Evolutionary conservation across 2,888 invertebrate species (phyloP), one percentile per base, ranked within the genome.

Genomic region (Chelonus formosanus): DNA sequence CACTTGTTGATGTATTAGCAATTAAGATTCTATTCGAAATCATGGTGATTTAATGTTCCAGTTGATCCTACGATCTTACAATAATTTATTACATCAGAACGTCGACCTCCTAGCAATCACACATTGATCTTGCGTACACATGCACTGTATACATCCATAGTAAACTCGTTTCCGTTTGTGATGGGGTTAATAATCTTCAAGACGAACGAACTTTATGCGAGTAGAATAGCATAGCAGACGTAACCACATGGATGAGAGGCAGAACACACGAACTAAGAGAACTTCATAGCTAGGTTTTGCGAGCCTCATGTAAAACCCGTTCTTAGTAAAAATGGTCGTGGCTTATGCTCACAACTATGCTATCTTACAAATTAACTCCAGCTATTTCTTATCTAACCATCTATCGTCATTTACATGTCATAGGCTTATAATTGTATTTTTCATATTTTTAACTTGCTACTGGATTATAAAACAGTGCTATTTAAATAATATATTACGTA

Each of bases 131-230:
- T 40, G 40, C 40, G 40, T 40, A 40, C 6, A 40, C 6, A 40
- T 40, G 6, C 40, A 60, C 55, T 48, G 48, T 60, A 65, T 53
- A 59, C 36, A 59, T 34, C 60, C 52, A 65, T 55, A 50, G 60
- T 47, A 65, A 65, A 65, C 65, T 60, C 55, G 65, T 65, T 65
- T 65, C 65, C 63, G 62, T 62, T 67, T 62, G 54, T 52, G 62
- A 62, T 61, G 65, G 68, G 62, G 48, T 65, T 56, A 61, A 53
- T 53, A 65, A 56, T 53, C 40, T 40, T 40, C 40, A 4, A 40
- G 40, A 56, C 43, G 32, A 40, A 40, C 40, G 31, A 56, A 56
- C 44, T 44, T 48, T 40, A 40, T 40, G 40, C 40, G 40, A 40
- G 40, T 40, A 40, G 40, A 4, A 40, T 40, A 40, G 40, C 5